Conservation (phyloP, 2,797 vertebrate genomes). For the Crypturellus tataupa region DNA sequence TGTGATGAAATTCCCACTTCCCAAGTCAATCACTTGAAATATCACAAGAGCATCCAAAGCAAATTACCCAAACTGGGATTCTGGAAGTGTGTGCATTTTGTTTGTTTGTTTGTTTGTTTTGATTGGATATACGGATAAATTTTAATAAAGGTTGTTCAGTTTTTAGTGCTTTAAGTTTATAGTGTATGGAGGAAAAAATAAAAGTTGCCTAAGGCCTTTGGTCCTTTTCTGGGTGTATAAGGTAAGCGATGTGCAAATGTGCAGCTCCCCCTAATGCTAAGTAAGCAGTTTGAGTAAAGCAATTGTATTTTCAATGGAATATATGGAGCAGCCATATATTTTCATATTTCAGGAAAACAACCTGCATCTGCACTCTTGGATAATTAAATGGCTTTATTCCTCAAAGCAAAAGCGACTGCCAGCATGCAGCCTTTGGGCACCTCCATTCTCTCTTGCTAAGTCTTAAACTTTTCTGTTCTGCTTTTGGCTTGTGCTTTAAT, state of each 20-base stretch:
- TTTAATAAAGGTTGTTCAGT: not conserved
- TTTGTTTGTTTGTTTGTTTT: not conserved
- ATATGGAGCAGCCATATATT: not conserved
- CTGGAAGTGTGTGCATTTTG: not conserved
- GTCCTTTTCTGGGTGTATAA: not conserved
- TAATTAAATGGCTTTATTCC: not conserved
- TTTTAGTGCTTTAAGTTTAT: not conserved
- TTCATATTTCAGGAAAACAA: not conserved
- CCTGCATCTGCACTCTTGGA: not conserved
- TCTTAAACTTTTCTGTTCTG: constrained; percentile 11
- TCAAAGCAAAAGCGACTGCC: not conserved
- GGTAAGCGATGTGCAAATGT: not conserved
- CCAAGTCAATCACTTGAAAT: not conserved
- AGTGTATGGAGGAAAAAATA: not conserved
- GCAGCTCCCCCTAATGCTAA: not conserved
- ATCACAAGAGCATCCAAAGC: not conserved
- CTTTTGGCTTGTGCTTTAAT: constrained; percentile 28
- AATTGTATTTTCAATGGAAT: not conserved
- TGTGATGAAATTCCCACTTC: not conserved
- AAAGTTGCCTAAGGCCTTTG: not conserved
- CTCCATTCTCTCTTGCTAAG: constrained; percentile 10
- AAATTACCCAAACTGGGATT: not conserved
- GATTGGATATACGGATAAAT: not conserved
- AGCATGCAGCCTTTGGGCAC: not conserved
- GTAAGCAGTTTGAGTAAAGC: not conserved